Base-by-base conservation (phyloP, 2,888 invertebrate species). In the Chelonus formosanus region DNA sequence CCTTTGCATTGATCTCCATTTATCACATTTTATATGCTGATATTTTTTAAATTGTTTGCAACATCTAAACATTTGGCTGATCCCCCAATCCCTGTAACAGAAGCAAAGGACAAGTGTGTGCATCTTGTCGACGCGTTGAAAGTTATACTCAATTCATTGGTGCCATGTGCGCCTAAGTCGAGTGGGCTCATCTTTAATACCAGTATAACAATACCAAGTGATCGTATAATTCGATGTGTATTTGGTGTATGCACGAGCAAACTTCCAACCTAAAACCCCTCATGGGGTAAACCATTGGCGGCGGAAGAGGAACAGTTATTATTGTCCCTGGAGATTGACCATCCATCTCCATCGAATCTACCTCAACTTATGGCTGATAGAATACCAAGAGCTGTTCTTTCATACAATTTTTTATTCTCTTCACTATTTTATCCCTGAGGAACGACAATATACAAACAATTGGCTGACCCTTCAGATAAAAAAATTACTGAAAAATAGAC, bases 331-430 rank as follows among this genome's bases (percentile, higher is more conserved):
- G 82, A 80, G 83, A 77, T 67, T 74, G 74, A 71, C 78, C 75
- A 83, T 84, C 80, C 79, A 83, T 84, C 83, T 82, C 80, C 82
- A 84, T 83, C 78, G 81, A 74, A 84, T 83, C 78, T 80, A 79
- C 75, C 77, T 73, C 73, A 76, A 79, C 81, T 59, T 40, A 59
- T 47, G 44, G 31, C 20, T 43, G 57, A 36, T 57, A 40, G n/a
- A 20, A 78, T 77, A 74, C 75, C 76, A 75, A 76, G 74, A 75
- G 74, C 71, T 74, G 34, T 60, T 44, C 50, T 63, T 57, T 55
- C 36, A 36, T 54, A 2, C 20, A 20, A 34, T 57, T 44, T 48
- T n/a, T 34, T 20, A 20, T 43, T 34, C 48, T 34, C 47, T 48
- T 40, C 43, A 45, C 45, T 43, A 43, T 52, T 47, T 8, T 35